A percentile compares a stretch with the other conserved stretches of the same genome.
Evolutionary conservation across 2,797 vertebrate genomes (phyloP).

Genomic region (Emydoidea blandingii): DNA sequence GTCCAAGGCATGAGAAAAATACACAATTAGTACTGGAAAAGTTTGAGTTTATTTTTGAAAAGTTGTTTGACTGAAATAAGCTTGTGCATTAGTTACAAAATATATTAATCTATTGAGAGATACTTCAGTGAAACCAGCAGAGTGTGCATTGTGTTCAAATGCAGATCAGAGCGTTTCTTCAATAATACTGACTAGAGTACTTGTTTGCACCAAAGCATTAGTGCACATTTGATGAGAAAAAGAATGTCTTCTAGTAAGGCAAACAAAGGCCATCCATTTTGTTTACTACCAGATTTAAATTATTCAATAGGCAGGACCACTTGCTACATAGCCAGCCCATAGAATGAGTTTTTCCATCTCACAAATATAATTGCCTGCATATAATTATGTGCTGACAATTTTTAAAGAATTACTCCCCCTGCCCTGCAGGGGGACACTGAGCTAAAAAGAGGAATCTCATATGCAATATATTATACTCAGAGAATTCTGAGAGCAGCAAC

Average conservation of each 20-base stretch:
- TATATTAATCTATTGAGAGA: constrained; percentile 51
- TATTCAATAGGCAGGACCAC: constrained; percentile 6
- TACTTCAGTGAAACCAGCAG: not conserved
- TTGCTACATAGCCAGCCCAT: not conserved
- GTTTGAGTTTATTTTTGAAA: constrained; percentile 60
- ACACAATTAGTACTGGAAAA: not conserved
- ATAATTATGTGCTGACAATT: not conserved
- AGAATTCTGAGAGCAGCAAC: constrained; percentile 53
- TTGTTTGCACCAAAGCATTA: not conserved
- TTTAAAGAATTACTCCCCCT: constrained; percentile 55
- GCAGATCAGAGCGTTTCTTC: constrained; percentile 15
- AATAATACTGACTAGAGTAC: not conserved
- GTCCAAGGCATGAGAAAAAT: not conserved
- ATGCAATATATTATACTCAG: constrained; percentile 29
- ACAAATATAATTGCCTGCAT: constrained; percentile 4
- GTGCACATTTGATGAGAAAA: not conserved
- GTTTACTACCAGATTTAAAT: not conserved
- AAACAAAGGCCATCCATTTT: constrained; percentile 10
- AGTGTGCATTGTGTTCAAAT: constrained; percentile 18
- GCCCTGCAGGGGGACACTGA: constrained; percentile 69
- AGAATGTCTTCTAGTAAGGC: not conserved
- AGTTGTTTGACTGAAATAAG: constrained; percentile 44
- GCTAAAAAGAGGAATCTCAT: constrained; percentile 4
- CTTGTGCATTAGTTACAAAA: constrained; percentile 60
- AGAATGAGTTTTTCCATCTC: constrained; percentile 36